Conservation (phyloP, 2,797 vertebrate genomes). For the Gymnothorax javanicus region DNA sequence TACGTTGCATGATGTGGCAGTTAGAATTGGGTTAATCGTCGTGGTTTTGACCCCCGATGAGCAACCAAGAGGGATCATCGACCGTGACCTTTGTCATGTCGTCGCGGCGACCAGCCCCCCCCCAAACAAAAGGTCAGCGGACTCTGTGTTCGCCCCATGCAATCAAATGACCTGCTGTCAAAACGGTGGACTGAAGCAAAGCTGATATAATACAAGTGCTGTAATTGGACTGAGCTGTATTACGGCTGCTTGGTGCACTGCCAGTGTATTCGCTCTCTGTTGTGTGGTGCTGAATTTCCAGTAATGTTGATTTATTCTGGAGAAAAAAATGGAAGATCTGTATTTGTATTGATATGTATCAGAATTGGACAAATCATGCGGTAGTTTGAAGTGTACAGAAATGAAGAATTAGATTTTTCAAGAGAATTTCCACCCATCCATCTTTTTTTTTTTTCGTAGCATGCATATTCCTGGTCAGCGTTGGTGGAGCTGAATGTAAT, state of each 20-base stretch:
- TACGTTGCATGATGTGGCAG: conserved; percentile 56
- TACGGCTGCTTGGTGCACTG: neutral
- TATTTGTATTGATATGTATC: neutral
- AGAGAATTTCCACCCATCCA: too few species aligned
- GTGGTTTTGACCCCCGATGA: neutral
- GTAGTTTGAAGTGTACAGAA: too few species aligned
- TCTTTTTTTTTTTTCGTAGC: too few species aligned
- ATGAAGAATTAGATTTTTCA: too few species aligned
- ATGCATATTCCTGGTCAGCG: too few species aligned
- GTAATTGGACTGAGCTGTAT: neutral
- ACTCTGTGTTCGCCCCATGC: neutral
- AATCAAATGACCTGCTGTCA: neutral
- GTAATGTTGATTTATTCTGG: neutral
- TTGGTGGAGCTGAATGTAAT: too few species aligned
- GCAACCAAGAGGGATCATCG: neutral
- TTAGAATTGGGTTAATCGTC: conserved; percentile 63
- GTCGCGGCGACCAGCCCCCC: neutral
- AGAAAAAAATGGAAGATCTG: neutral
- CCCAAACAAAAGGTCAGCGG: neutral
- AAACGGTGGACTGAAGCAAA: neutral
- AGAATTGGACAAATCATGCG: neutral
- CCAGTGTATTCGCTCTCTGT: neutral
- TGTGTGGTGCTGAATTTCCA: neutral
- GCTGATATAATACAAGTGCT: too few species aligned
- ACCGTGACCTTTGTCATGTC: neutral